Evolutionary conservation across 2,888 invertebrate species (phyloP).

Genomic region (Caenorhabditis sinica): DNA sequence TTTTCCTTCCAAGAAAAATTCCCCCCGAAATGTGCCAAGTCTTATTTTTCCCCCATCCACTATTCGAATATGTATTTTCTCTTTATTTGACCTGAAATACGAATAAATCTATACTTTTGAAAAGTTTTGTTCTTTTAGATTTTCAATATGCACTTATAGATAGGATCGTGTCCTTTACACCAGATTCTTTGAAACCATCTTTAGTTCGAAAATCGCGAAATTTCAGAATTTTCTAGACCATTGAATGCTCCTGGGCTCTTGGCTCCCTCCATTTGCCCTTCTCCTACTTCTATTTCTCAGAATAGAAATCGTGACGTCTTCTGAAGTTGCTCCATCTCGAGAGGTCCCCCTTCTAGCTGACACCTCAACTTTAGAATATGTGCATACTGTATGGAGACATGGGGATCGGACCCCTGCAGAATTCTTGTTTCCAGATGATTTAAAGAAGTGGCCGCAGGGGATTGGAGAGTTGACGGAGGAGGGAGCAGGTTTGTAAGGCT

Average conservation of each 20-base stretch:
- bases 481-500: slow-evolving; percentile 69
- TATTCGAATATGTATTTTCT: background rate
- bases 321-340: slow-evolving; percentile 3
- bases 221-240: background rate
- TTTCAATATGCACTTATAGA: background rate
- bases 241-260: slow-evolving; percentile 36
- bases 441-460: slow-evolving; percentile 78
- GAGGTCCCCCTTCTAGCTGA: slow-evolving; percentile 44
- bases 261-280: slow-evolving; percentile 15
- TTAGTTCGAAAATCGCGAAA: background rate
- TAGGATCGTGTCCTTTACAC: slow-evolving; percentile 5
- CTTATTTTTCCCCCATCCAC: background rate
- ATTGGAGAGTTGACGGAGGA: slow-evolving; percentile 81
- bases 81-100: no score
- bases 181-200: background rate
- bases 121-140: background rate
- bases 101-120: background rate
- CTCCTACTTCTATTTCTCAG: background rate
- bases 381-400: slow-evolving; percentile 80
- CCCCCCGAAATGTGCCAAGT: background rate
- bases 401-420: slow-evolving; percentile 81
- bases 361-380: slow-evolving; percentile 58
- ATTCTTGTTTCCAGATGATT: slow-evolving; percentile 75
- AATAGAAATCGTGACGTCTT: background rate
- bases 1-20: background rate